Evolutionary conservation across 1,140 invertebrate species (phyloP).

Genomic region (Caenorhabditis remanei): DNA sequence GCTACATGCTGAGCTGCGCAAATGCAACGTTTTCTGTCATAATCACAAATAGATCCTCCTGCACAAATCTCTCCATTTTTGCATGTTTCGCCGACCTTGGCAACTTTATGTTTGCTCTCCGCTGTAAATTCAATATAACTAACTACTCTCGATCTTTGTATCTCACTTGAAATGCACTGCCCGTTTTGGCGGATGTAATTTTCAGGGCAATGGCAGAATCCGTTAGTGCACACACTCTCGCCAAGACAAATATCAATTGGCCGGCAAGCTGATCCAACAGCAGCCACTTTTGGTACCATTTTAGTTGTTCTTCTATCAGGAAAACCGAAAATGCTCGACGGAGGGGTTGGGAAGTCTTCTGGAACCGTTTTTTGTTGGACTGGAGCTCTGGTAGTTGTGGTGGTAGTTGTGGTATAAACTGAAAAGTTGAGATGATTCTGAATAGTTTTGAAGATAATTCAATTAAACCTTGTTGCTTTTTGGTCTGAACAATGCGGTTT

Average conservation of each 20-base stretch:
- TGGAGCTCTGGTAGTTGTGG: not conserved
- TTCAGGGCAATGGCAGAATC: conserved; percentile 8
- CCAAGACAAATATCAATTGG: conserved; percentile 43
- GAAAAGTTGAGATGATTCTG: not conserved
- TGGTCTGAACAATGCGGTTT: conserved; percentile 15
- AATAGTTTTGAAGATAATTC: not conserved
- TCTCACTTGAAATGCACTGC: conserved; percentile 47
- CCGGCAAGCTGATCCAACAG: conserved; percentile 44
- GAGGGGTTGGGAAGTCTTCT: conserved; percentile 40
- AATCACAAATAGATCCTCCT: conserved; percentile 71
- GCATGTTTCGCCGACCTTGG: conserved; percentile 66
- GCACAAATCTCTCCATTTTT: conserved; percentile 66
- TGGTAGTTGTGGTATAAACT: not conserved
- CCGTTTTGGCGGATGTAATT: conserved; percentile 22
- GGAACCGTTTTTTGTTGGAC: conserved; percentile 1
- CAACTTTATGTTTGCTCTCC: conserved; percentile 50
- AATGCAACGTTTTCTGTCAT: conserved; percentile 64
- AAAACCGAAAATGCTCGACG: conserved; percentile 28
- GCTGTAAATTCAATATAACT: not conserved
- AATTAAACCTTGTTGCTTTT: not conserved
- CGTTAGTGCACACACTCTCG: conserved; percentile 32
- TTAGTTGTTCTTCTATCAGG: conserved; percentile 48
- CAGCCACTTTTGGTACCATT: conserved; percentile 22
- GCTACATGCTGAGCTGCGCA: conserved; percentile 66
- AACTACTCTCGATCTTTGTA: not conserved